phyloP scores from a whole-genome alignment of 1,140 invertebrate genomes.

The Helicoverpa armigera region DNA sequence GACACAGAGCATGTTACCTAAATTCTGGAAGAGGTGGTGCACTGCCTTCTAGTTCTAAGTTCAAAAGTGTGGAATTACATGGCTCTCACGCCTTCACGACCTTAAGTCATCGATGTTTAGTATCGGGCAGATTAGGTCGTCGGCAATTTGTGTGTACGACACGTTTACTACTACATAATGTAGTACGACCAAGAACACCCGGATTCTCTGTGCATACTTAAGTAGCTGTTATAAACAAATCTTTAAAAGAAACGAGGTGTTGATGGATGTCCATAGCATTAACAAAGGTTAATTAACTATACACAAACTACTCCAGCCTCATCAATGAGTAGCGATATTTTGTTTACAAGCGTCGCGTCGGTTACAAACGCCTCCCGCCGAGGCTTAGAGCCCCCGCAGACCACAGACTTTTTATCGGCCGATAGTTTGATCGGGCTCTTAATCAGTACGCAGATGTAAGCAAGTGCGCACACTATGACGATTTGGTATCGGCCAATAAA shows the following conservation, averaged over 20 bases:
- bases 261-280: neutral
- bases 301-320: neutral
- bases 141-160: conserved; percentile 22
- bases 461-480: too few species aligned
- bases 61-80: neutral
- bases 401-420: too few species aligned
- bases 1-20: too few species aligned
- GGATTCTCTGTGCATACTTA: too few species aligned
- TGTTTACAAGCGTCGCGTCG: neutral
- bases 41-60: too few species aligned
- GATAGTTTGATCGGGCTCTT: too few species aligned
- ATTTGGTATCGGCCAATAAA: too few species aligned
- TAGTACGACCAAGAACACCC: conserved; percentile 13
- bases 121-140: conserved; percentile 5
- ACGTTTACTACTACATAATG: conserved; percentile 3
- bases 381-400: too few species aligned
- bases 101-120: neutral
- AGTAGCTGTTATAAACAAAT: too few species aligned
- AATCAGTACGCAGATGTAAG: too few species aligned
- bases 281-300: neutral
- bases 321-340: neutral
- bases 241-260: neutral
- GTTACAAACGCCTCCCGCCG: neutral
- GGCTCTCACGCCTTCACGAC: conserved; percentile 6
- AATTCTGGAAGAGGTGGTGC: too few species aligned